A percentile compares a stretch with the other conserved stretches of the same genome.
phyloP scores from a whole-genome alignment of 2,888 invertebrate genomes.

The Pammene aurita region DNA sequence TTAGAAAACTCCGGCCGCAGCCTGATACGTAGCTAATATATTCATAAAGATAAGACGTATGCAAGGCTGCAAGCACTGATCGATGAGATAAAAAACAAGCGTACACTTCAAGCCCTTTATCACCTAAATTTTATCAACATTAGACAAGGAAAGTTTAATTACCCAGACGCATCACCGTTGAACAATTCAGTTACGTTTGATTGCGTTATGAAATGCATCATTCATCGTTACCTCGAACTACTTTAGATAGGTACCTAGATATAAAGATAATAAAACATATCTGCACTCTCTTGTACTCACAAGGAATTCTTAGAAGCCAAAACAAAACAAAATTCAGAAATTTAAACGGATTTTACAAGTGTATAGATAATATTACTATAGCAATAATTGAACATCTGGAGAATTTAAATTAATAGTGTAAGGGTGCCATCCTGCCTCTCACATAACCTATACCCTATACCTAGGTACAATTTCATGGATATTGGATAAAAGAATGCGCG shows the following conservation, averaged over 20 bases:
- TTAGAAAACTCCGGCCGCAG: not conserved
- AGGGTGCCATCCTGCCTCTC: too few relatives aligned
- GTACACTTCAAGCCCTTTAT: slow-evolving; percentile 23
- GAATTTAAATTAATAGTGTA: too few relatives aligned
- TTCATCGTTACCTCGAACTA: slow-evolving; percentile 6
- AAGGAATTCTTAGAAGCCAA: too few relatives aligned
- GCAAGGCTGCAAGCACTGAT: slow-evolving; percentile 3
- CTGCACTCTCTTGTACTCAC: too few relatives aligned
- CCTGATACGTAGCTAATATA: not conserved
- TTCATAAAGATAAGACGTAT: slow-evolving; percentile 5
- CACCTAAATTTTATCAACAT: slow-evolving; percentile 22
- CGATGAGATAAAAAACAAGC: slow-evolving; percentile 11
- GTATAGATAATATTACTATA: too few relatives aligned
- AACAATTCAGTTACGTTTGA: slow-evolving; percentile 18
- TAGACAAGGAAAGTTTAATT: slow-evolving; percentile 21
- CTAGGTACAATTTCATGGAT: too few relatives aligned
- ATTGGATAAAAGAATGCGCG: too few relatives aligned
- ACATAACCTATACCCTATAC: too few relatives aligned
- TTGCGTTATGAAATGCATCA: slow-evolving; percentile 20
- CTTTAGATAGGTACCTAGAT: not conserved
- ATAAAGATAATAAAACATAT: slow-evolving; percentile 1
- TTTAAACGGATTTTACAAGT: too few relatives aligned
- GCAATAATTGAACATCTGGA: too few relatives aligned
- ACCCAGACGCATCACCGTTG: slow-evolving; percentile 5
- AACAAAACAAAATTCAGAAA: too few relatives aligned